Evolutionary conservation across 2,888 invertebrate genomes (phyloP).

Genomic region (Amblyjoppa fuscipennis): DNA sequence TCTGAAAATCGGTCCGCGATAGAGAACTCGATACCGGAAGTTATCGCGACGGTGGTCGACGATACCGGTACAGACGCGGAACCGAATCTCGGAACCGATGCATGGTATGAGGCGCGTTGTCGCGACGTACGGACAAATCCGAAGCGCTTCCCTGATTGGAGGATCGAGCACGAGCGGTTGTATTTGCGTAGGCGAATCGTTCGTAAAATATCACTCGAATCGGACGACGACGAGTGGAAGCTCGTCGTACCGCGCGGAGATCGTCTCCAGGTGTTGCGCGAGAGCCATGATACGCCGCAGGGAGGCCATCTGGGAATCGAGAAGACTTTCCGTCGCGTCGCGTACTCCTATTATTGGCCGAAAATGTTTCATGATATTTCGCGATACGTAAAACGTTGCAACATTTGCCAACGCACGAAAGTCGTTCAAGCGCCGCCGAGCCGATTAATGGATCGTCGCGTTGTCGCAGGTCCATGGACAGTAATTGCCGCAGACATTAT

Average conservation of each 20-base stretch:
- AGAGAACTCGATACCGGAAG: too few species aligned
- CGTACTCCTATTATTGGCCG: slow-evolving; percentile 70
- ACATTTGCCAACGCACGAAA: slow-evolving; percentile 69
- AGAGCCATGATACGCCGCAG: slow-evolving; percentile 69
- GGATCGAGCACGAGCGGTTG: too few species aligned
- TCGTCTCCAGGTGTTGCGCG: not conserved
- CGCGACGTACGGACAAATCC: too few species aligned
- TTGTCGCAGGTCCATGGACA: slow-evolving; percentile 9
- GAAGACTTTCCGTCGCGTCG: slow-evolving; percentile 61
- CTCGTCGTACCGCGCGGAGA: not conserved
- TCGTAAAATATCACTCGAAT: too few species aligned
- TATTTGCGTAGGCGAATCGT: too few species aligned
- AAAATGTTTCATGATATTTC: slow-evolving; percentile 66
- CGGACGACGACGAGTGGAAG: not conserved
- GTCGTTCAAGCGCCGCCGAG: slow-evolving; percentile 62
- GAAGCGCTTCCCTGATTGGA: too few species aligned
- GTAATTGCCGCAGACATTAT: not conserved
- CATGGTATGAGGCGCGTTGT: too few species aligned
- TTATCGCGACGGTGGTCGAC: too few species aligned
- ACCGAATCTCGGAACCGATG: too few species aligned
- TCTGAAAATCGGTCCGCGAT: too few species aligned
- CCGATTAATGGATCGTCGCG: slow-evolving; percentile 67
- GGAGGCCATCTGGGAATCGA: slow-evolving; percentile 70
- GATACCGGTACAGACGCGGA: too few species aligned
- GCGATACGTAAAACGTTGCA: slow-evolving; percentile 71